Percentiles rank a stretch among this genome's conserved stretches.
Evolutionary conservation across 2,888 invertebrate species (phyloP).

Genomic region (Deilephila elpenor): DNA sequence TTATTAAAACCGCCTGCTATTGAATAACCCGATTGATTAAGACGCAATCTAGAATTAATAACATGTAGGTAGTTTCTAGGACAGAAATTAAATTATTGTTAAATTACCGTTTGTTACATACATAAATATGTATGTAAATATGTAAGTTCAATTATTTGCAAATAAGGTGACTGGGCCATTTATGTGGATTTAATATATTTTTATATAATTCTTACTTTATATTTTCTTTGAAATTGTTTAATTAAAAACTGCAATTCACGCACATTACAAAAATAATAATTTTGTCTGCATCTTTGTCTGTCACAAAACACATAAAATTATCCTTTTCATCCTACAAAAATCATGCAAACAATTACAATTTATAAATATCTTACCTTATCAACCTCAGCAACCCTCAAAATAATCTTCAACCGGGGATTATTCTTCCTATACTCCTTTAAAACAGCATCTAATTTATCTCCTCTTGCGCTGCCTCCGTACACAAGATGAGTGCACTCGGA

Average conservation of each 20-base stretch:
- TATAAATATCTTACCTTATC: constrained; percentile 80
- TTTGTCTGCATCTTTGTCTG: no score
- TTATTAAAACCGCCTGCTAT: neutral
- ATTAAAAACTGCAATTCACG: no score
- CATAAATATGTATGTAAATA: no score
- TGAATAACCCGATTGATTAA: neutral
- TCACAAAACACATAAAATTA: no score
- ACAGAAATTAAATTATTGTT: neutral
- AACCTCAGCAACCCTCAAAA: constrained; percentile 81
- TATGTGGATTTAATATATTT: no score
- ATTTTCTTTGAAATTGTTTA: no score
- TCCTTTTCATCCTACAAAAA: no score
- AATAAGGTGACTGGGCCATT: neutral
- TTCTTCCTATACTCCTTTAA: constrained; percentile 79
- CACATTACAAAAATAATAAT: no score
- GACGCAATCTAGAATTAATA: neutral
- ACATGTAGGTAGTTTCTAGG: neutral
- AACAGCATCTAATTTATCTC: constrained; percentile 71
- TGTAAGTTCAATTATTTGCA: neutral
- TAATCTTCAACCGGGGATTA: constrained; percentile 81
- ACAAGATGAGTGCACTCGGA: constrained; percentile 82
- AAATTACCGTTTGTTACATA: neutral
- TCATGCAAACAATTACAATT: no score
- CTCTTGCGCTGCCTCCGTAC: constrained; percentile 74
- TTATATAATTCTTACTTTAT: no score